These are phyloP conservation scores for Maniola jurtina DNA, from an alignment of 1,140 invertebrate genomes.

Conservation along the genomic window DNA sequence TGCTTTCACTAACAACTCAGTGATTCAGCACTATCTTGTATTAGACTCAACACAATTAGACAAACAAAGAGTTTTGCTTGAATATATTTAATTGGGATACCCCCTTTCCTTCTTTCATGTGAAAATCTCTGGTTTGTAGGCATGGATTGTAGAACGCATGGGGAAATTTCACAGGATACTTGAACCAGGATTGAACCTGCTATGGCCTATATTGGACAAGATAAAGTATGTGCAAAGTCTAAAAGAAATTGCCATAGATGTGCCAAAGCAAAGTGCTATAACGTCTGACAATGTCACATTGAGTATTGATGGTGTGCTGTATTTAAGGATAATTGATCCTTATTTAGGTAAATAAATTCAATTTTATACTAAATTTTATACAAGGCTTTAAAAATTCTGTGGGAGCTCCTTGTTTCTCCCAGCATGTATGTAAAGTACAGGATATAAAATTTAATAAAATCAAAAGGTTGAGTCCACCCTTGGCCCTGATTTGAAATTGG, in stretches of 20 bases:
- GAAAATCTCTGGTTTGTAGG: constrained; percentile 78
- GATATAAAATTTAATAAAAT: no score
- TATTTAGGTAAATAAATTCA: constrained; percentile 82
- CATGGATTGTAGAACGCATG: constrained; percentile 99
- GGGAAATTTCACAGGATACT: constrained; percentile 96
- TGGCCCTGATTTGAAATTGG: no score
- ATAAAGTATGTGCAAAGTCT: constrained; percentile 99
- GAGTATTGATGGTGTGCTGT: constrained; percentile 98
- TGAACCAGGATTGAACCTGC: constrained; percentile 95
- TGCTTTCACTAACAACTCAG: no score
- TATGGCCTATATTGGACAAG: constrained; percentile 95
- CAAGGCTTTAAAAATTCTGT: background rate
- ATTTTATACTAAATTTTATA: background rate
- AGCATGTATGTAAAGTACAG: no score
- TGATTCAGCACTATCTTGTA: no score
- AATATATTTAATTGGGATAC: no score
- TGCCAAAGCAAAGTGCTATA: constrained; percentile 98
- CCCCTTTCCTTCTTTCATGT: background rate
- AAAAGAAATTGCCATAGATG: constrained; percentile 99
- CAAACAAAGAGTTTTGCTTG: no score
- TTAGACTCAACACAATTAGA: no score
- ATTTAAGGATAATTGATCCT: constrained; percentile 95
- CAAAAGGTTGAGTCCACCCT: no score
- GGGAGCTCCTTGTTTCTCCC: no score
- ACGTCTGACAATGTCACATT: constrained; percentile 98